Percentiles rank a stretch among this genome's conserved stretches.
Evolutionary conservation across 2,797 vertebrate genomes (phyloP).

Genomic region (Microctenopoma lineatum): DNA sequence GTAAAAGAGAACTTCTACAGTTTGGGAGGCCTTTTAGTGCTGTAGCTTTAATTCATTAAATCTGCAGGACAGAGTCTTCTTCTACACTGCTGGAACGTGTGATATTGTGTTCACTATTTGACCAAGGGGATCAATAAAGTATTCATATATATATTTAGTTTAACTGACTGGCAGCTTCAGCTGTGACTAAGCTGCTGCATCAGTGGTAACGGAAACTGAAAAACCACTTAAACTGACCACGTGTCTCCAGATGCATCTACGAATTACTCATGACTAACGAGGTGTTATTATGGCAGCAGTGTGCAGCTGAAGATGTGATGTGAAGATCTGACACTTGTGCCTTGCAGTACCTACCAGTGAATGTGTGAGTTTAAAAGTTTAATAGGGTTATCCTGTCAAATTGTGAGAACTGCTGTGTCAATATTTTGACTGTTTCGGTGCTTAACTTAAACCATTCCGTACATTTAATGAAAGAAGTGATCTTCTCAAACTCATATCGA

Average conservation of each 20-base stretch:
- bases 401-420: constrained; percentile 9
- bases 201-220: constrained; percentile 35
- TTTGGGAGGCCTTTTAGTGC: background rate
- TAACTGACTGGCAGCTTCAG: constrained; percentile 2
- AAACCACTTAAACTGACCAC: constrained; percentile 35
- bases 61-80: background rate
- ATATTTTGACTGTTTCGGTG: constrained; percentile 13
- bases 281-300: background rate
- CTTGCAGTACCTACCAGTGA: constrained; percentile 5
- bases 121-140: too few relatives aligned
- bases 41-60: background rate
- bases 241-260: constrained; percentile 6
- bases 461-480: background rate
- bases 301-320: background rate
- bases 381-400: constrained; percentile 16
- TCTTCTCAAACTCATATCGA: background rate
- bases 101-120: constrained; percentile 15
- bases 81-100: background rate
- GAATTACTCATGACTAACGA: constrained; percentile 42
- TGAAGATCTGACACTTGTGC: background rate
- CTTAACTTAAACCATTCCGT: background rate
- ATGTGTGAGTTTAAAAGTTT: constrained; percentile 10
- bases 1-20: background rate
- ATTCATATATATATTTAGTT: background rate
- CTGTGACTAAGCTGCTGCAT: constrained; percentile 35